Evolutionary conservation across 2,113 vertebrate species (phyloP), one percentile per base, ranked within the genome.

Genomic region (Rhinolophus sinicus): DNA sequence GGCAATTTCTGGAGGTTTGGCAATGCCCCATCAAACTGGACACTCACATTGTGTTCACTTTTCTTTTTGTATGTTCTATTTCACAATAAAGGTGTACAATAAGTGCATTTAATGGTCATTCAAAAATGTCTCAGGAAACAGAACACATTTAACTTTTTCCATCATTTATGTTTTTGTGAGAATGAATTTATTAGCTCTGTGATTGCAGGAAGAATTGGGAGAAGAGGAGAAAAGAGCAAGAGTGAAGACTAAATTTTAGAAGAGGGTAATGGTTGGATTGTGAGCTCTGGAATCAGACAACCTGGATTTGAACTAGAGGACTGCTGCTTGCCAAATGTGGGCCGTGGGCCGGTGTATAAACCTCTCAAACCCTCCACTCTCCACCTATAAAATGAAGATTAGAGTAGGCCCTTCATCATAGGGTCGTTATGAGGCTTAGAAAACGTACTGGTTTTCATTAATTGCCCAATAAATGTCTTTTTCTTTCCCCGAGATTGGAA

Each of bases 81-180:
- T 86, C 84, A 64, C 22, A 56, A 44, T 80, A 73, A 87, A 80
- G 92, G 88, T 70, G 21, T 52, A 44, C 86, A 86, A 72, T 86
- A 58, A 94, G 18, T 14, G 50, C 26, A 83, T 81, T 26, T 67
- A 47, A 30, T 58, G 62, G 13, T 56, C 65, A 81, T 70, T 89
- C 47, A n/a, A 77, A 96, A 88, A 84, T 21, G 11, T 5, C 73
- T 75, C 28, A 15, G 21, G 67, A 69, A 73, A 82, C 76, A 94
- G 24, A 70, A n/a, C 11, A 75, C n/a, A 44, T 70, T 72, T 82
- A 67, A 18, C 33, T 78, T 72, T 33, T 70, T 64, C 30, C 14
- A 2, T 92, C 40, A 47, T 9, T 81, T 28, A 24, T 6, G 35
- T 26, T 88, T 94, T 58, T 18, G 30, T 21, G 9, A 89, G 52